Evolutionary conservation across 2,888 invertebrate genomes (phyloP), one percentile per base, ranked within the genome.

Genomic region (Pollenia amentaria): DNA sequence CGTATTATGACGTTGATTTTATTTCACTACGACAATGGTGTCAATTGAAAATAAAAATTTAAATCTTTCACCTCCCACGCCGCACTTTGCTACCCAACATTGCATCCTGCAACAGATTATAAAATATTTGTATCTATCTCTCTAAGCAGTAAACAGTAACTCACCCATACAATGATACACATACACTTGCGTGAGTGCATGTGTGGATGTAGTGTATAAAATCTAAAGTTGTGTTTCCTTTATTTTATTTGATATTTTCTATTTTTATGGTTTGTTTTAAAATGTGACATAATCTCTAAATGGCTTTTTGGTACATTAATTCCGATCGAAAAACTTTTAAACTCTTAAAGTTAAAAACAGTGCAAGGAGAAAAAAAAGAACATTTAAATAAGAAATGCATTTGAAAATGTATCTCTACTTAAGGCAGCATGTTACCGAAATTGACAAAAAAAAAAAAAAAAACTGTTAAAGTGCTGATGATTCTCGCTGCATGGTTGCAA

Each of bases 201-300:
- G 18, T 64, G 12, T 64, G 16, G 40, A 4, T 65, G 10, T 48
- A 48, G 38, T 29, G 18, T 40, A 53, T 46, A 44, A 51, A 67
- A 72, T 44, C 16, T 67, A 48, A 16, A 76, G 46, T 79, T 79
- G 72, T 40, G 67, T 73, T 72, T 57, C 21, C 21, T 76, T 42
- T 21, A 65, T 79, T 85, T 84, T 76, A 77, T 85, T 83, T 72
- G 60, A 81, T 81, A 67, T 81, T 76, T 86, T 77, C 72, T 40
- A 76, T 87, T 83, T 81, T 83, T 85, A 82, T 85, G 67, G 80
- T 84, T 88, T 73, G 80, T 86, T 87, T 88, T 80, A 87, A 88
- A 87, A 87, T 88, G 86, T 88, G 85, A 88, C 86, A 89, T 89
- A 89, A 89, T 89, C 89, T 88, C 86, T 84, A 89, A 89, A 89